phyloP scores from a whole-genome alignment of 2,888 invertebrate genomes.

The Leucophora obtusa region DNA sequence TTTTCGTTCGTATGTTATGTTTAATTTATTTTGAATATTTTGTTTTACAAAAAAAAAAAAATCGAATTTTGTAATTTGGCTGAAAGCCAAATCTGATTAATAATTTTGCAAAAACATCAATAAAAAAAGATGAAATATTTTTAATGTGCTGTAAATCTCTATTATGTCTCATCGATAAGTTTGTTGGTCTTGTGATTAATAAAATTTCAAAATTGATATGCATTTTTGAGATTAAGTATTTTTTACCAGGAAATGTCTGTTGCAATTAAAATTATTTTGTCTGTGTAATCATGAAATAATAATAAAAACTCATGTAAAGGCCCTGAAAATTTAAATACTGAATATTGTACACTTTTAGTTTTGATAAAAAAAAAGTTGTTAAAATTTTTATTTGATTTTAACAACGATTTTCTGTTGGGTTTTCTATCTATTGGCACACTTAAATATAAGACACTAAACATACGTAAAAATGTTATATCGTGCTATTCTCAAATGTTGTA shows the following conservation, averaged over 20 bases:
- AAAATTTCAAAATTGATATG: conserved; percentile 32
- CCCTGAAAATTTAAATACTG: background rate
- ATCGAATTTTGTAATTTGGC: conserved; percentile 43
- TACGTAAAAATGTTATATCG: too few relatives aligned
- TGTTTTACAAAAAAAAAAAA: conserved; percentile 17
- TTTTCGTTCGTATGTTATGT: conserved; percentile 29
- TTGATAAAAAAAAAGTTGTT: background rate
- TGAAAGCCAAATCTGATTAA: conserved; percentile 54
- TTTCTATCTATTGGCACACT: too few relatives aligned
- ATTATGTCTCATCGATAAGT: conserved; percentile 57
- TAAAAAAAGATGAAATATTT: conserved; percentile 34
- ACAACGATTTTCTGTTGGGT: too few relatives aligned
- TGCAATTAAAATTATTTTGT: conserved; percentile 13
- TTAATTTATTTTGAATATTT: conserved; percentile 42
- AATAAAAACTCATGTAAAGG: background rate
- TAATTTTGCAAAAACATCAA: conserved; percentile 32
- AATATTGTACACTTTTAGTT: background rate
- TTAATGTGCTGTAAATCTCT: conserved; percentile 48
- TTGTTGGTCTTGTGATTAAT: conserved; percentile 27
- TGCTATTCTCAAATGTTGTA: too few relatives aligned
- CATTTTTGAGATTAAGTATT: conserved; percentile 44
- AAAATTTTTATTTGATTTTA: too few relatives aligned
- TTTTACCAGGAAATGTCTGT: conserved; percentile 40
- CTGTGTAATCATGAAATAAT: conserved; percentile 9
- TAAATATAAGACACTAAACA: too few relatives aligned